phyloP scores from a whole-genome alignment of 2,888 invertebrate genomes.

The Harmothoe impar region DNA sequence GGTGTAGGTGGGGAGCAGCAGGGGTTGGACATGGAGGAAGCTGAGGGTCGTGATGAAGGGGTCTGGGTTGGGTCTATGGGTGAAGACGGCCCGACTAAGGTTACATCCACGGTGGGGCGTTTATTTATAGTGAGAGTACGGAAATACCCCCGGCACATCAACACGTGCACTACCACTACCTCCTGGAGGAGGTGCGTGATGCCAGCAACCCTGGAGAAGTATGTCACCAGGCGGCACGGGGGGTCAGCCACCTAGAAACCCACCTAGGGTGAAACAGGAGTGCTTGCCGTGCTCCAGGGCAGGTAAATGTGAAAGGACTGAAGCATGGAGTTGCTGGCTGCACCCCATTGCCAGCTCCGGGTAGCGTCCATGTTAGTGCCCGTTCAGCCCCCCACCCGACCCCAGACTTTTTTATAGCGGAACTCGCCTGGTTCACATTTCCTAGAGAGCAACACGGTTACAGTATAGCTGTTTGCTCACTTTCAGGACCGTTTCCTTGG shows the following conservation, averaged over 20 bases:
- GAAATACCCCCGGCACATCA: background rate
- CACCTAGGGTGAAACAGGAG: background rate
- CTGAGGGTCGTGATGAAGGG: background rate
- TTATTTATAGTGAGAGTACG: background rate
- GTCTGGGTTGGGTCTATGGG: background rate
- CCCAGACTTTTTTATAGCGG: background rate
- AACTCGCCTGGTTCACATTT: background rate
- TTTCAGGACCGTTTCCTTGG: no score
- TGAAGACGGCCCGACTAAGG: constrained; percentile 13
- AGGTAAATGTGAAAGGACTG: background rate
- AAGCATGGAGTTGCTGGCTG: background rate
- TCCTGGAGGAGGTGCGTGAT: background rate
- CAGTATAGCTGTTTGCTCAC: no score
- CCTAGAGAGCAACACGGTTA: background rate
- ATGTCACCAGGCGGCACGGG: background rate
- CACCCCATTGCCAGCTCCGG: background rate
- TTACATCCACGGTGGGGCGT: background rate
- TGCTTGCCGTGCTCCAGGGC: background rate
- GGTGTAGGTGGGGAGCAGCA: no score
- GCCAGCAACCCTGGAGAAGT: background rate
- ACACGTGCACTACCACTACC: background rate
- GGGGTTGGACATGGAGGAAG: no score
- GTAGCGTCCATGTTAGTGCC: background rate
- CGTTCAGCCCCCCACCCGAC: background rate
- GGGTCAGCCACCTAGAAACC: background rate